These are phyloP conservation scores for Drosophila rellima DNA, from an alignment of 2,888 invertebrate species.

Conservation along the genomic window DNA sequence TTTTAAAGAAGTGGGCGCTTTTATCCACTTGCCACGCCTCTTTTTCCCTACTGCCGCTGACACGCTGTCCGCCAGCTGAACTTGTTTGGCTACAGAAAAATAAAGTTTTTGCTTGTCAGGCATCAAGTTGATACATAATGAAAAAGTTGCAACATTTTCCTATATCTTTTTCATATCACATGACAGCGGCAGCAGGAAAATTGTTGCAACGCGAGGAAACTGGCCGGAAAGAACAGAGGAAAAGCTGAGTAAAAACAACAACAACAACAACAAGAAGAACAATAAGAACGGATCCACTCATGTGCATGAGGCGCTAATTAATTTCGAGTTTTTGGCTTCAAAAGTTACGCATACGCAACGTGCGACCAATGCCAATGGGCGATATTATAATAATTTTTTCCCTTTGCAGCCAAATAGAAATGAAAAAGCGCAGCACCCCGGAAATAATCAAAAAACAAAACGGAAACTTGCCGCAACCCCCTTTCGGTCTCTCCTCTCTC, in stretches of 20 bases:
- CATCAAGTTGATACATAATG: conserved; percentile 70
- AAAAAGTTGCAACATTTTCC: conserved; percentile 70
- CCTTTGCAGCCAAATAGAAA: conserved; percentile 41
- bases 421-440: conserved; percentile 59
- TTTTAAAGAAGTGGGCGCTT: conserved; percentile 48
- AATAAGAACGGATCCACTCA: conserved; percentile 22
- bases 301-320: conserved; percentile 68
- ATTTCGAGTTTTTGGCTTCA: conserved; percentile 57
- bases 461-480: conserved; percentile 35
- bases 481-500: conserved; percentile 5
- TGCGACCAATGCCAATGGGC: conserved; percentile 41
- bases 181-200: conserved; percentile 47
- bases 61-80: conserved; percentile 32
- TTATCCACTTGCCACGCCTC: conserved; percentile 11
- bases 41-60: conserved; percentile 8
- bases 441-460: conserved; percentile 64
- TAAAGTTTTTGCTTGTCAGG: conserved; percentile 53
- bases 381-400: conserved; percentile 60
- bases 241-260: not conserved
- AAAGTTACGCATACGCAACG: conserved; percentile 68
- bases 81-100: conserved; percentile 50
- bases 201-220: conserved; percentile 21
- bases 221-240: conserved; percentile 35
- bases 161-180: conserved; percentile 61
- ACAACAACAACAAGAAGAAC: not conserved